Evolutionary conservation across 2,797 vertebrate genomes (phyloP).

Genomic region (Thamnophis elegans): DNA sequence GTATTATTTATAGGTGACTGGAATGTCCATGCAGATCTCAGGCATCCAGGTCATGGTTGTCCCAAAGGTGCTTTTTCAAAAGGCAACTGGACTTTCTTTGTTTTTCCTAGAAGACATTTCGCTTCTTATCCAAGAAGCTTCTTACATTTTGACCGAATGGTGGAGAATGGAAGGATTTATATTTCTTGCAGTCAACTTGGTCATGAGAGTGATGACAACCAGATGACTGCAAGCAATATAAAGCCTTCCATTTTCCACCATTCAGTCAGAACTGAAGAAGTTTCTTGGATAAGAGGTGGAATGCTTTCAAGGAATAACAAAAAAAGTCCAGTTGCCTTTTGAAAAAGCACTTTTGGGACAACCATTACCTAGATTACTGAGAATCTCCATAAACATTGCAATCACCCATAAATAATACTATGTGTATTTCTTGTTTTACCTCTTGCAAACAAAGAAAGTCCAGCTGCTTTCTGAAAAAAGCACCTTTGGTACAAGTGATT

Average conservation of each 20-base stretch:
- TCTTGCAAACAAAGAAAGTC: no score
- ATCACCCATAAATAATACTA: no score
- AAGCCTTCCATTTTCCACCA: background rate
- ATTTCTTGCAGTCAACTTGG: background rate
- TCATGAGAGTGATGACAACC: background rate
- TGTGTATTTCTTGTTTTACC: no score
- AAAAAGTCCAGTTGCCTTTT: background rate
- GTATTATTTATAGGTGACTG: background rate
- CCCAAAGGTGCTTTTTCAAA: background rate
- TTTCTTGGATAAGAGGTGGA: background rate
- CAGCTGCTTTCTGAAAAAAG: background rate
- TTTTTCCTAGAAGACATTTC: background rate
- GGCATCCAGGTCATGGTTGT: background rate
- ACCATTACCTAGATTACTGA: no score
- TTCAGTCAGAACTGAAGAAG: background rate
- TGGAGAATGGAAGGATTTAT: background rate
- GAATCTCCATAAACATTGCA: no score
- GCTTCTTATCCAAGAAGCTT: background rate
- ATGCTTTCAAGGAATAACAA: background rate
- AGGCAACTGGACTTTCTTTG: background rate
- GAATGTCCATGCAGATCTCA: background rate
- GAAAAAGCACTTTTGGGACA: no score
- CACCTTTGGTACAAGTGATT: background rate
- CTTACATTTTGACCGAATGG: background rate
- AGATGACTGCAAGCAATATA: background rate